These are phyloP conservation scores for Circaetus cinerascens DNA, from an alignment of 2,113 vertebrate genomes.

Conservation along the genomic window DNA sequence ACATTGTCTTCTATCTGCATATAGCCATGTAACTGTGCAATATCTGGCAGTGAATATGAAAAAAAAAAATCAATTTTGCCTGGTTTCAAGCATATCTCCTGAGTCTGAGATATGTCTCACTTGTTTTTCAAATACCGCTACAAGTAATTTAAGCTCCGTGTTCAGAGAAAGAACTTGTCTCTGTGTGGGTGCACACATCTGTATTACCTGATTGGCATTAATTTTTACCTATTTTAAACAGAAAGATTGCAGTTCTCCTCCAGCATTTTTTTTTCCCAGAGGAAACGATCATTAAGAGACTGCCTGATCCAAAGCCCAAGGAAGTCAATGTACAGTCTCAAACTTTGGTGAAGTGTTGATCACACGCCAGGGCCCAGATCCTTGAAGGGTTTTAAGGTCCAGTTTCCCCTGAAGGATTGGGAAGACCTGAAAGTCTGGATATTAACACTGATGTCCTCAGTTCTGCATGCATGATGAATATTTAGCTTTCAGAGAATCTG, in stretches of 20 bases:
- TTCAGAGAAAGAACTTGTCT: constrained; percentile 3
- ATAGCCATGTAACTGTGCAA: constrained; percentile 17
- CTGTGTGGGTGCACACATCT: neutral
- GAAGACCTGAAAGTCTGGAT: neutral
- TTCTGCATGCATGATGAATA: neutral
- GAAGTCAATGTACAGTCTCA: neutral
- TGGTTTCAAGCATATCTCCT: constrained; percentile 61
- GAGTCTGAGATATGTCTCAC: constrained; percentile 62
- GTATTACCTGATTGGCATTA: neutral
- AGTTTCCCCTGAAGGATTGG: neutral
- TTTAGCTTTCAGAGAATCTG: neutral
- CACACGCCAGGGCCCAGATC: neutral
- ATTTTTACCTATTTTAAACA: constrained; percentile 12
- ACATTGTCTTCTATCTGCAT: constrained; percentile 72
- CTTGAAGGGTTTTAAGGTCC: neutral
- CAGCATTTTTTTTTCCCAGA: neutral
- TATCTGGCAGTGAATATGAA: constrained; percentile 65
- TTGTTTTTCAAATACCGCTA: constrained; percentile 60
- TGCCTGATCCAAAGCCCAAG: neutral
- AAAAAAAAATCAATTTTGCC: constrained; percentile 56
- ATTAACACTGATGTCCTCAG: neutral
- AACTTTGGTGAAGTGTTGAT: neutral
- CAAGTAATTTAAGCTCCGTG: constrained; percentile 28
- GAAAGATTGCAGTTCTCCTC: neutral
- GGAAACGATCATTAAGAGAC: neutral